phyloP scores from a whole-genome alignment of 2,888 invertebrate species.

The Choristoneura rosaceana region DNA sequence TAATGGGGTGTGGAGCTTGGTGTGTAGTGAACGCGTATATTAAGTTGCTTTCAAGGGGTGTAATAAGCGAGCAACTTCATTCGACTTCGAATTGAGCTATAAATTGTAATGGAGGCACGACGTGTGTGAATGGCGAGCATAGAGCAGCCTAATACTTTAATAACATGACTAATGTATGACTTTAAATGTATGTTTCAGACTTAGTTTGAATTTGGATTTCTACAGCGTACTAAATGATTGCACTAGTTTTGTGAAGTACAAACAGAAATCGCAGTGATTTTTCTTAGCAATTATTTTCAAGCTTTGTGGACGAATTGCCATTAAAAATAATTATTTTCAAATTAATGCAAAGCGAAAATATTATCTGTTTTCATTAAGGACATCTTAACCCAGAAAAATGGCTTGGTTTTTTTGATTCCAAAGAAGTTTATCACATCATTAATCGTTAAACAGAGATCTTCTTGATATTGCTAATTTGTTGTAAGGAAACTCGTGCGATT shows the following conservation, averaged over 20 bases:
- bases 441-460: neutral
- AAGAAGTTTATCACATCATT: neutral
- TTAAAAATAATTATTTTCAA: too few species aligned
- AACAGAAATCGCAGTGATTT: neutral
- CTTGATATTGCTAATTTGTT: neutral
- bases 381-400: neutral
- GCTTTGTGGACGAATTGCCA: neutral
- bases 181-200: neutral
- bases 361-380: neutral
- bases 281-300: neutral
- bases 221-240: neutral
- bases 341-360: too few species aligned
- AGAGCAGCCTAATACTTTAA: slow-evolving; percentile 22
- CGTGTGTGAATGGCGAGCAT: slow-evolving; percentile 33
- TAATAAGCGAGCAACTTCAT: slow-evolving; percentile 56
- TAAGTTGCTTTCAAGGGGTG: slow-evolving; percentile 47
- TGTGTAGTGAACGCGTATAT: slow-evolving; percentile 26
- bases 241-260: neutral
- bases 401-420: slow-evolving; percentile 3
- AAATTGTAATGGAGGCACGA: slow-evolving; percentile 49
- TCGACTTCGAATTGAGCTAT: slow-evolving; percentile 56
- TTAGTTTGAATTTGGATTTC: neutral
- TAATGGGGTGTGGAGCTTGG: neutral
- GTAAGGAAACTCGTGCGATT: neutral
- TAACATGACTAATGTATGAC: slow-evolving; percentile 2